A percentile compares a stretch with the other conserved stretches of the same genome.
phyloP scores from a whole-genome alignment of 2,113 vertebrate species.

The Suncus etruscus region DNA sequence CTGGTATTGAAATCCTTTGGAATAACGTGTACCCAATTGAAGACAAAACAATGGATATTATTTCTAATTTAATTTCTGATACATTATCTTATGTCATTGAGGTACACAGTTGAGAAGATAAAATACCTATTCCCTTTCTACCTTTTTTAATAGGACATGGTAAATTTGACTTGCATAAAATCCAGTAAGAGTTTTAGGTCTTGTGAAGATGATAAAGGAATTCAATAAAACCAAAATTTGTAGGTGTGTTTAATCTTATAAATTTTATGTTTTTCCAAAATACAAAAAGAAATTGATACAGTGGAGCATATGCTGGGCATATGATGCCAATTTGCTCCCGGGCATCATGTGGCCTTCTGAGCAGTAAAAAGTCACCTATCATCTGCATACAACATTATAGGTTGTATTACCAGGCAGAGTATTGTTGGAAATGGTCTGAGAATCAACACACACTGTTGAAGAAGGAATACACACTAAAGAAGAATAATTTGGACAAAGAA shows the following conservation, averaged over 20 bases:
- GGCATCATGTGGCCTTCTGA: too few species aligned
- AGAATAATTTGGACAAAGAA: too few species aligned
- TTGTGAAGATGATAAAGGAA: slow-evolving; percentile 55
- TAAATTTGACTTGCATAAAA: slow-evolving; percentile 54
- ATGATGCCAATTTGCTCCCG: too few species aligned
- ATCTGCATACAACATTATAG: too few species aligned
- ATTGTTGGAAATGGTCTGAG: too few species aligned
- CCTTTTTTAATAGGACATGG: slow-evolving; percentile 56
- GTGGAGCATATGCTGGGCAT: background rate
- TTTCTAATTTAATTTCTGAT: slow-evolving; percentile 21
- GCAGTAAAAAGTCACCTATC: too few species aligned
- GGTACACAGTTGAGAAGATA: slow-evolving; percentile 6
- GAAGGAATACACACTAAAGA: too few species aligned
- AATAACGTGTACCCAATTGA: background rate
- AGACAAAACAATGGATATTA: background rate
- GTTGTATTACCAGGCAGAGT: too few species aligned
- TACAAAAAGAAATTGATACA: slow-evolving; percentile 48
- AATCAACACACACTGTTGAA: too few species aligned
- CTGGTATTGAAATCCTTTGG: background rate
- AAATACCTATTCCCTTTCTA: slow-evolving; percentile 16
- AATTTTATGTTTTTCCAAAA: slow-evolving; percentile 40
- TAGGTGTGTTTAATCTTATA: background rate
- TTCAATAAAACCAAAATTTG: slow-evolving; percentile 25
- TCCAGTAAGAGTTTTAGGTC: slow-evolving; percentile 47
- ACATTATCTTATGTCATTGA: background rate